These are phyloP conservation scores for Brachionus koreanus DNA, from an alignment of 1,140 invertebrate species.

Conservation along the genomic window DNA sequence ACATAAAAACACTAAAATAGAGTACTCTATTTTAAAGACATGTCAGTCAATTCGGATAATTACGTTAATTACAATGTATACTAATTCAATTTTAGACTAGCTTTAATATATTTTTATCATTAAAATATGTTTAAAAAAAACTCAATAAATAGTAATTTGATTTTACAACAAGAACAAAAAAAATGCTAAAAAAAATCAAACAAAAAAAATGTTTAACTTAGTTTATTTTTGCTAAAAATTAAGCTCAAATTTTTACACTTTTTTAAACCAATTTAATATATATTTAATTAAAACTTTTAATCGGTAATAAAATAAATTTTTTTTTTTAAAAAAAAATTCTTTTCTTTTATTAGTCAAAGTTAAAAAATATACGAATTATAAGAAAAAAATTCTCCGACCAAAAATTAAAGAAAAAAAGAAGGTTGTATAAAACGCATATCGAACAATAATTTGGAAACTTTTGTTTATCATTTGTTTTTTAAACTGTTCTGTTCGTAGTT, in stretches of 20 bases:
- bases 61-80: no score
- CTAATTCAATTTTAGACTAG: no score
- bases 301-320: not conserved
- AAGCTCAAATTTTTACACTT: not conserved
- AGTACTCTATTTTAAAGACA: no score
- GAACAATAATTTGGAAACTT: not conserved
- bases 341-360: slow-evolving; percentile 3
- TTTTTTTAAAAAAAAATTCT: not conserved
- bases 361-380: not conserved
- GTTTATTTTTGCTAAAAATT: not conserved
- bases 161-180: not conserved
- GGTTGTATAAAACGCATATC: not conserved
- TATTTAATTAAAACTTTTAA: not conserved
- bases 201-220: not conserved
- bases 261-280: not conserved
- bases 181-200: not conserved
- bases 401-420: not conserved
- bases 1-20: no score
- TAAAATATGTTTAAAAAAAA: no score
- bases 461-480: not conserved
- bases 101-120: no score
- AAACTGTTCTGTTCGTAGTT: not conserved
- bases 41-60: no score
- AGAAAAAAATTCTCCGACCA: not conserved
- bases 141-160: no score